Evolutionary conservation across 1,140 invertebrate genomes (phyloP).

Genomic region (Bombus soroeensis): DNA sequence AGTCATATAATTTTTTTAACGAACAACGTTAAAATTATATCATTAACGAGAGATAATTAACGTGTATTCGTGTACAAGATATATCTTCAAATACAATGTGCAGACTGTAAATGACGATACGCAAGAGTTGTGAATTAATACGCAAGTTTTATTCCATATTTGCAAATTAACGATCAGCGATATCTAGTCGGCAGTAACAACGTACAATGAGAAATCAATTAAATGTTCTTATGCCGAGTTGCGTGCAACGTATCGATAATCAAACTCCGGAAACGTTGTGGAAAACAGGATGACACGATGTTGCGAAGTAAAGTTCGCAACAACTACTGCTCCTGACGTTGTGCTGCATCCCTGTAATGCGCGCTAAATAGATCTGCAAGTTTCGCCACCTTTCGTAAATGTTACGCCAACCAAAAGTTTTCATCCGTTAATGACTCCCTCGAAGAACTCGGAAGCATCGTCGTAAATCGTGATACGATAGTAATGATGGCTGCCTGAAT

Average conservation of each 20-base stretch:
- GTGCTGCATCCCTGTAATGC: constrained; percentile 33
- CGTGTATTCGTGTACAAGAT: too few relatives aligned
- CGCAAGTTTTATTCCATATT: neutral
- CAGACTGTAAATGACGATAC: too few relatives aligned
- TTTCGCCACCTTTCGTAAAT: constrained; percentile 30
- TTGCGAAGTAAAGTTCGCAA: constrained; percentile 30
- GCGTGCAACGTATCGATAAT: neutral
- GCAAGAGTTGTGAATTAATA: neutral
- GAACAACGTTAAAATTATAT: too few relatives aligned
- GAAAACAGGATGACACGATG: neutral
- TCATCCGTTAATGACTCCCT: constrained; percentile 31
- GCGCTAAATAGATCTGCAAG: constrained; percentile 20
- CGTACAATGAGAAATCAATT: constrained; percentile 24
- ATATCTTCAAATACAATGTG: too few relatives aligned
- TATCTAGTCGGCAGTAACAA: neutral
- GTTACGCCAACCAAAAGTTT: constrained; percentile 17
- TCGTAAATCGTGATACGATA: neutral
- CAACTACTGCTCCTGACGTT: constrained; percentile 18
- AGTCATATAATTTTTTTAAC: too few relatives aligned
- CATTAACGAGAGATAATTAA: neutral
- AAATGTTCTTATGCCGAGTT: neutral
- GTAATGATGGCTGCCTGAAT: neutral
- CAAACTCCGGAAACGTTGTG: constrained; percentile 5
- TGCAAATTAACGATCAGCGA: neutral
- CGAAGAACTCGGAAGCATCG: constrained; percentile 6